Evolutionary conservation across 2,113 vertebrate genomes (phyloP).

Genomic region (Hippoglossus stenolepis): DNA sequence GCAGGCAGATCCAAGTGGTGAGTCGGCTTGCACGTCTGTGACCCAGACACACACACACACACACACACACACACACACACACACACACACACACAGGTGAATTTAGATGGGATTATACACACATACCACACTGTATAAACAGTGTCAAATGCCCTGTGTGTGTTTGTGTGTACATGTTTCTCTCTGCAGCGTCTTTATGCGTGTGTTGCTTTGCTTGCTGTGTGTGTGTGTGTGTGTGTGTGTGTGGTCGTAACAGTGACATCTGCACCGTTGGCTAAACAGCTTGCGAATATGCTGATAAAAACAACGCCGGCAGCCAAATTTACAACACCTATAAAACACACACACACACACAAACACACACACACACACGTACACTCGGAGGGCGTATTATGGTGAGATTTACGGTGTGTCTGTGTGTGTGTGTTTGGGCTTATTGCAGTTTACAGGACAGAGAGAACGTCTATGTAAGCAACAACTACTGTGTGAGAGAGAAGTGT

Average conservation of each 20-base stretch:
- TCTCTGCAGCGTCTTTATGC: constrained; percentile 28
- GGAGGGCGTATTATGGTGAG: constrained; percentile 73
- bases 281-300: constrained; percentile 84
- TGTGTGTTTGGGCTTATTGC: constrained; percentile 79
- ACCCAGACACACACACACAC: no score
- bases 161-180: constrained; percentile 24
- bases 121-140: constrained; percentile 57
- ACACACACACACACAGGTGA: constrained; percentile 53
- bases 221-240: constrained; percentile 43
- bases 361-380: constrained; percentile 57
- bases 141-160: constrained; percentile 53
- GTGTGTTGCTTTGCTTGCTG: constrained; percentile 10
- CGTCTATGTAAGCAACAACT: constrained; percentile 78
- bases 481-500: constrained; percentile 28
- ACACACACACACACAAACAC: constrained; percentile 30
- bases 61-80: constrained; percentile 33
- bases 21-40: background rate
- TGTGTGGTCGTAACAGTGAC: constrained; percentile 79
- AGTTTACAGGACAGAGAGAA: constrained; percentile 76
- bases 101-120: constrained; percentile 63
- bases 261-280: constrained; percentile 83
- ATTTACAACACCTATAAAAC: constrained; percentile 82
- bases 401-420: constrained; percentile 72
- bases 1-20: constrained; percentile 61
- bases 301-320: constrained; percentile 81